Conservation (phyloP, 2,888 invertebrate genomes). For the Drosophila falleni region DNA sequence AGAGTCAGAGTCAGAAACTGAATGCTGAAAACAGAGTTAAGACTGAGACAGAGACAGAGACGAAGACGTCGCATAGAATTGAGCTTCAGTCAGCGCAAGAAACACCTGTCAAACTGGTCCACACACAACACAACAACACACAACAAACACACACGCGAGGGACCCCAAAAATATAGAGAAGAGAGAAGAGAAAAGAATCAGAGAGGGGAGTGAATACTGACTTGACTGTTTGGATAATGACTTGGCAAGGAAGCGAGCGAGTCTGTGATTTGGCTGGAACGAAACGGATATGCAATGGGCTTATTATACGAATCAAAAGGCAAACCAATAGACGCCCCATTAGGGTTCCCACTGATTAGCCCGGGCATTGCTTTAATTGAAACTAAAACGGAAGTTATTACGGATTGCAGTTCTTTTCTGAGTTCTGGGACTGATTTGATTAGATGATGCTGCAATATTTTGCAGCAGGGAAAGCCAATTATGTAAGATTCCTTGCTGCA, state of each 20-base stretch:
- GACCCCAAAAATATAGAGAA: slow-evolving; percentile 43
- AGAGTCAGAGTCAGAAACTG: slow-evolving; percentile 47
- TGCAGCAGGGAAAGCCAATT: slow-evolving; percentile 35
- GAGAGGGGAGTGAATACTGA: slow-evolving; percentile 6
- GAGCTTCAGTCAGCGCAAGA: slow-evolving; percentile 81
- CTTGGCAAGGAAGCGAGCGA: slow-evolving; percentile 65
- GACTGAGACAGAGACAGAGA: slow-evolving; percentile 5
- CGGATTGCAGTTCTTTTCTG: slow-evolving; percentile 38
- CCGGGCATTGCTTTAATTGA: slow-evolving; percentile 75
- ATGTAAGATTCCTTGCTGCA: slow-evolving; percentile 38
- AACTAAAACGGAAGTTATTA: slow-evolving; percentile 78
- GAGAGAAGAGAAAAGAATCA: background rate
- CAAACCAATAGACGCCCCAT: slow-evolving; percentile 36
- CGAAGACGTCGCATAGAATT: slow-evolving; percentile 75
- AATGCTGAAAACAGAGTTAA: slow-evolving; percentile 51
- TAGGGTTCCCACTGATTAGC: slow-evolving; percentile 67
- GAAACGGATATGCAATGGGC: slow-evolving; percentile 73
- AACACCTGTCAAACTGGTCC: slow-evolving; percentile 85
- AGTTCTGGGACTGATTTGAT: slow-evolving; percentile 65
- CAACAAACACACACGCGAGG: slow-evolving; percentile 31
- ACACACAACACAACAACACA: slow-evolving; percentile 41
- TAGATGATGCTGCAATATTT: slow-evolving; percentile 73
- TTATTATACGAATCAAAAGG: slow-evolving; percentile 30
- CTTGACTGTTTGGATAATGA: slow-evolving; percentile 64
- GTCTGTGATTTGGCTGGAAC: slow-evolving; percentile 69